phyloP scores from a whole-genome alignment of 1,140 invertebrate species.

The Mamestra configurata region DNA sequence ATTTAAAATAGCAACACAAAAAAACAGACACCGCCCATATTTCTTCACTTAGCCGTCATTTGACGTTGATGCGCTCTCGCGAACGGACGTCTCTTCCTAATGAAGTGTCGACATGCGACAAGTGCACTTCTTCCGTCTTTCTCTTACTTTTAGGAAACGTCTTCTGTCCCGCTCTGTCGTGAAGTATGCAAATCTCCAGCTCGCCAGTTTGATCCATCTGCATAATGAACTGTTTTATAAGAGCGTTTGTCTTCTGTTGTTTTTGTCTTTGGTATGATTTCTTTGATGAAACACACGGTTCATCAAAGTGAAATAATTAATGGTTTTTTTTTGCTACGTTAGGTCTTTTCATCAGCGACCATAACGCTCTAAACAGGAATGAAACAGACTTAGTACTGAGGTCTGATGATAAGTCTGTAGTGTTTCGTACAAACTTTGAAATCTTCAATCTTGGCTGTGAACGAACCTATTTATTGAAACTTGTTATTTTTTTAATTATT shows the following conservation, averaged over 20 bases:
- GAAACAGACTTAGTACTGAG: too few species aligned
- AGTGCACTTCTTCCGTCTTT: slow-evolving; percentile 53
- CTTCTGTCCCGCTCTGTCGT: slow-evolving; percentile 51
- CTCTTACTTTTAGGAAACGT: slow-evolving; percentile 27
- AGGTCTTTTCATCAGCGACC: too few species aligned
- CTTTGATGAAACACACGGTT: background rate
- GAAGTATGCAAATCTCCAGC: slow-evolving; percentile 68
- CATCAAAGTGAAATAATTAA: background rate
- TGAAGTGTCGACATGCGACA: slow-evolving; percentile 61
- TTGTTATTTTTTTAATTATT: too few species aligned
- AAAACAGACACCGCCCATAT: slow-evolving; percentile 13
- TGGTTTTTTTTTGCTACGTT: too few species aligned
- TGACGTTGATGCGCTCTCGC: slow-evolving; percentile 24
- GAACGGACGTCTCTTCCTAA: slow-evolving; percentile 62
- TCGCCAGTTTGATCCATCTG: slow-evolving; percentile 69
- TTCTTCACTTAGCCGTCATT: slow-evolving; percentile 45
- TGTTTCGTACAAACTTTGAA: too few species aligned
- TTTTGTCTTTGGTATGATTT: slow-evolving; percentile 32
- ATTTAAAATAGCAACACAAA: slow-evolving; percentile 29
- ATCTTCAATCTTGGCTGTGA: too few species aligned
- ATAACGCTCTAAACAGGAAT: too few species aligned
- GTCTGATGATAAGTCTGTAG: too few species aligned
- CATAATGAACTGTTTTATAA: slow-evolving; percentile 71
- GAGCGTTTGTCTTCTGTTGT: slow-evolving; percentile 65
- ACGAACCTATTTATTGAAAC: too few species aligned